Evolutionary conservation across 2,113 vertebrate species (phyloP), one percentile per base, ranked within the genome.

Genomic region (Hymenochirus boettgeri): DNA sequence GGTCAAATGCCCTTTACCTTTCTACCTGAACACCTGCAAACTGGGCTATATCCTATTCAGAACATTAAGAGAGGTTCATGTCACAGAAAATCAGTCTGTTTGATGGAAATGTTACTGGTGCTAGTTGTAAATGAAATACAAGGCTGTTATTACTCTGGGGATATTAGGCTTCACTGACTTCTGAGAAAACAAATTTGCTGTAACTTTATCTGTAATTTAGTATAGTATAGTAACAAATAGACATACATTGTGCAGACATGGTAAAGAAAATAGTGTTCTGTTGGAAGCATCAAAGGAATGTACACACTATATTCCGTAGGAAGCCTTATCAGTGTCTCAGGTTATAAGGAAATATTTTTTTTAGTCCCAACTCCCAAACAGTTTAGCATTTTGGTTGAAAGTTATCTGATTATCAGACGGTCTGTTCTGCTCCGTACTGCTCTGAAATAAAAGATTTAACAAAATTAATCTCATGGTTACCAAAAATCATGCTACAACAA

Each of bases 171-270:
- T 93, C 86, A 84, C 89, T 90, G 87, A 89, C 84, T 96, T 94
- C 93, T 87, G 86, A 91, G 92, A 90, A 96, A 99, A 99, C 96
- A 97, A 96, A 97, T 98, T 97, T 96, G 93, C 88, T 89, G 96
- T 94, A 97, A 98, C 91, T 95, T 94, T 91, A 98, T 93, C 92
- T 94, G 91, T 94, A 94, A 95, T 91, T 93, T 86, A 89, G 90
- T 88, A 85, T 80, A 80, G 80, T 88, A 85, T 83, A 86, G 86
- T 86, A 86, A 82, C 91, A 93, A 92, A 96, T 93, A 97, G 92
- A 89, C 85, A 75, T 74, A 78, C 92, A 94, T 93, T 96, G 92
- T 95, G 72, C 80, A 78, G 84, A 77, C 72, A 26, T 62, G 71
- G 76, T 79, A 83, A 87, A 82, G 88, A 86, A 86, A 90, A 82